Evolutionary conservation across 1,140 invertebrate genomes (phyloP).

Genomic region (Drosophila grimshawi): DNA sequence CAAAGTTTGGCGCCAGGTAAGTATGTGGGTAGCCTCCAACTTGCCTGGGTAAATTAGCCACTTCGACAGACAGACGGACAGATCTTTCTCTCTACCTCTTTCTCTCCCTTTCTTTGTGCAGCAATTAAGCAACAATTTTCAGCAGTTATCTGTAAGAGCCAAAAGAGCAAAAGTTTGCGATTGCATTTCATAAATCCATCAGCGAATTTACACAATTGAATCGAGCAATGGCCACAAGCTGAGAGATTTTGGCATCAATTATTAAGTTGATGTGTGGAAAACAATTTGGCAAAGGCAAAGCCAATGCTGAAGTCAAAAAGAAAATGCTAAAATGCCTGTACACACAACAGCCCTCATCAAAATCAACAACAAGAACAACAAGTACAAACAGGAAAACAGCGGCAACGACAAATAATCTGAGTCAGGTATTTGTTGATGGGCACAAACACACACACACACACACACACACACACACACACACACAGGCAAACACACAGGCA

Average conservation of each 20-base stretch:
- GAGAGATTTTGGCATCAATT: slow-evolving; percentile 28
- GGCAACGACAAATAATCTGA: slow-evolving; percentile 45
- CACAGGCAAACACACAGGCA: neutral
- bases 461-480: neutral
- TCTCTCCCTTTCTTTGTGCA: neutral
- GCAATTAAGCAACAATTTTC: slow-evolving; percentile 78
- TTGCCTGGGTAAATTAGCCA: slow-evolving; percentile 63
- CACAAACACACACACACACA: slow-evolving; percentile 1
- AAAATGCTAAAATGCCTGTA: slow-evolving; percentile 1
- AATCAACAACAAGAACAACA: slow-evolving; percentile 15
- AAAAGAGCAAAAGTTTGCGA: slow-evolving; percentile 1
- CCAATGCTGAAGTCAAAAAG: neutral
- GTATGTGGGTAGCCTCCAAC: slow-evolving; percentile 23
- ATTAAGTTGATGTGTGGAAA: slow-evolving; percentile 52
- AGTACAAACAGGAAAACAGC: slow-evolving; percentile 9
- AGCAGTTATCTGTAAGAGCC: slow-evolving; percentile 41
- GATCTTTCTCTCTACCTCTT: neutral
- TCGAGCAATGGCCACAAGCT: slow-evolving; percentile 9
- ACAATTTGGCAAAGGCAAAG: slow-evolving; percentile 40
- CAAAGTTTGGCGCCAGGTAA: slow-evolving; percentile 53
- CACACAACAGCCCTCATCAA: slow-evolving; percentile 5
- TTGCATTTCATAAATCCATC: slow-evolving; percentile 64
- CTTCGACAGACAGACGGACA: slow-evolving; percentile 5
- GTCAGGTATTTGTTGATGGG: slow-evolving; percentile 49
- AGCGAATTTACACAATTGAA: slow-evolving; percentile 57